Conservation (phyloP, 2,113 vertebrate genomes). For the Neogobius melanostomus region DNA sequence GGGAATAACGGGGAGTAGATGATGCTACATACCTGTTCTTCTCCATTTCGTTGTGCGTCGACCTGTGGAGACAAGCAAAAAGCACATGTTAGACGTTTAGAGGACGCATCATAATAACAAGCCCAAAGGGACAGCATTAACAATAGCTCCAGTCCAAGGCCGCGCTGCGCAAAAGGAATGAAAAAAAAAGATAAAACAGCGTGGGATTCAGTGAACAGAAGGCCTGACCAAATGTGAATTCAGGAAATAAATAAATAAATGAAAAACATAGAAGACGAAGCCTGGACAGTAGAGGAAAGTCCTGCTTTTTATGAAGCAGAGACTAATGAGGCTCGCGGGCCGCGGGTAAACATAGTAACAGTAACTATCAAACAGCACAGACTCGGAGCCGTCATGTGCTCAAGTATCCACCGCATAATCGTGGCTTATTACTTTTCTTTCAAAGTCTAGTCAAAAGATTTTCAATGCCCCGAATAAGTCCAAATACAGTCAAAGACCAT, state of each 20-base stretch:
- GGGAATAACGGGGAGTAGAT: background rate
- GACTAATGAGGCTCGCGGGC: constrained; percentile 23
- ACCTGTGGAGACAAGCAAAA: constrained; percentile 80
- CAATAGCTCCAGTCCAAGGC: constrained; percentile 26
- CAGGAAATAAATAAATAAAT: constrained; percentile 8
- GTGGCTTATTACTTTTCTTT: background rate
- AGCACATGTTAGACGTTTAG: constrained; percentile 29
- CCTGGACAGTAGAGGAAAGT: constrained; percentile 12
- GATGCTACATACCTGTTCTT: constrained; percentile 88
- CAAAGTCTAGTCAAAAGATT: background rate
- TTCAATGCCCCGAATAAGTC: background rate
- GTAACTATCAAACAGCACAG: constrained; percentile 67
- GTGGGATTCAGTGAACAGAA: constrained; percentile 47
- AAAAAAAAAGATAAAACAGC: constrained; percentile 26
- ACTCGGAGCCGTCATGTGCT: constrained; percentile 15
- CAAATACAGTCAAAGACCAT: background rate
- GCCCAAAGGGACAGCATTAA: constrained; percentile 23
- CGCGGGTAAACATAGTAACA: constrained; percentile 69
- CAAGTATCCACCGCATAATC: background rate
- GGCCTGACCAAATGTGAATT: constrained; percentile 33
- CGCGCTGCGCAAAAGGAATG: constrained; percentile 29
- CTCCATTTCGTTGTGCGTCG: constrained; percentile 97
- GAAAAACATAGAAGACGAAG: constrained; percentile 2
- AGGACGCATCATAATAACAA: constrained; percentile 17
- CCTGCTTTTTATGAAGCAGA: constrained; percentile 19